A percentile compares a stretch with the other conserved stretches of the same genome.
Conservation (phyloP, 2,888 invertebrate genomes). For the Periphyllus acericola region DNA sequence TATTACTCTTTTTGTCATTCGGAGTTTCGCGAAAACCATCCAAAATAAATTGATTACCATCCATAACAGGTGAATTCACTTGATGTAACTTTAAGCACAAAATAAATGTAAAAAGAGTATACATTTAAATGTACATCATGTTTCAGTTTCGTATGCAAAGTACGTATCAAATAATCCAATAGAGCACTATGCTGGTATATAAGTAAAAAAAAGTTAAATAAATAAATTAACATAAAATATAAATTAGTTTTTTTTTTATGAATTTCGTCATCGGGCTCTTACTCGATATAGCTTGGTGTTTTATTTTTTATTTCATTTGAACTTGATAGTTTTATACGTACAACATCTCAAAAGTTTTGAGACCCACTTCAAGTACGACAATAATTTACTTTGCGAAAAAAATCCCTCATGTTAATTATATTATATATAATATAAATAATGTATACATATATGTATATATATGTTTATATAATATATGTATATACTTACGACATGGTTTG, state of each 20-base stretch:
- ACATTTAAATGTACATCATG: slow-evolving; percentile 15
- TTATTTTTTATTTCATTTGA: background rate
- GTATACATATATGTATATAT: too few relatives aligned
- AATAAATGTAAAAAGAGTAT: slow-evolving; percentile 6
- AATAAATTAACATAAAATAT: slow-evolving; percentile 37
- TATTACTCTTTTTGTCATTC: slow-evolving; percentile 17
- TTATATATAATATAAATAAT: too few relatives aligned
- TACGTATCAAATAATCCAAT: slow-evolving; percentile 28
- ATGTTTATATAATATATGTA: too few relatives aligned
- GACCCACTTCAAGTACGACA: too few relatives aligned
- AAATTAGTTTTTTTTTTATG: background rate
- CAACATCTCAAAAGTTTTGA: background rate
- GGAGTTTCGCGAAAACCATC: background rate
- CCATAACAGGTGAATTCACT: slow-evolving; percentile 25
- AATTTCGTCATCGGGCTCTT: too few relatives aligned
- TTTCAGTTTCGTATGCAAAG: slow-evolving; percentile 30
- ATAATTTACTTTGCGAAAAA: too few relatives aligned
- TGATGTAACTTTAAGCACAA: background rate
- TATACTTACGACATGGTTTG: too few relatives aligned
- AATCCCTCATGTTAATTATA: too few relatives aligned
- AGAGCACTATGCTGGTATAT: background rate
- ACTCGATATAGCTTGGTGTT: background rate
- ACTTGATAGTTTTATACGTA: background rate
- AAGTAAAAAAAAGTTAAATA: slow-evolving; percentile 12
- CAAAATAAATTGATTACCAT: slow-evolving; percentile 18